Evolutionary conservation across 2,797 vertebrate genomes (phyloP).

Genomic region (Sebastes oblongus): DNA sequence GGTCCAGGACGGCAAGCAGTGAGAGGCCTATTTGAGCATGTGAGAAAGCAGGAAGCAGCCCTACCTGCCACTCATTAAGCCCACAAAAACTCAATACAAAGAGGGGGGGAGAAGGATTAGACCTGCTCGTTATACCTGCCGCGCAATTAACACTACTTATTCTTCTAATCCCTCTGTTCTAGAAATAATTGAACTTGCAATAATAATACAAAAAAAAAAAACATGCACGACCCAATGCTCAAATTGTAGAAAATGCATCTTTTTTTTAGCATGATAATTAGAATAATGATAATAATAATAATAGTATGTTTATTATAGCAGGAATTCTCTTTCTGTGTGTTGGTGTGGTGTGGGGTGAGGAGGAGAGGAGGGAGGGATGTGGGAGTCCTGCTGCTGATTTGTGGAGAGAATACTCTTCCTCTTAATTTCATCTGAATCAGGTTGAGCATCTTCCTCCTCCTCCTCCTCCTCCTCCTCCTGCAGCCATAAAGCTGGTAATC

Average conservation of each 20-base stretch:
- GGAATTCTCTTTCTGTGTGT: neutral
- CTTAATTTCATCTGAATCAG: slow-evolving; percentile 53
- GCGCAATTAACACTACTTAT: slow-evolving; percentile 87
- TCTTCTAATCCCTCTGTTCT: slow-evolving; percentile 81
- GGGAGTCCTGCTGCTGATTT: slow-evolving; percentile 30
- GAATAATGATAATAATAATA: slow-evolving; percentile 18
- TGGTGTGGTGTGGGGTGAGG: neutral
- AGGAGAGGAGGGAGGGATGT: neutral
- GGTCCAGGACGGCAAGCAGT: slow-evolving; percentile 82
- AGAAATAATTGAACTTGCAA: slow-evolving; percentile 78
- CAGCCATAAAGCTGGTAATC: slow-evolving; percentile 47
- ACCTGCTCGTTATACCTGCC: slow-evolving; percentile 88
- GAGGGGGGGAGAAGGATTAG: slow-evolving; percentile 82
- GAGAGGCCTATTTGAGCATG: slow-evolving; percentile 85
- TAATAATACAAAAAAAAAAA: slow-evolving; percentile 40
- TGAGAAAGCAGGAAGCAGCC: slow-evolving; percentile 87
- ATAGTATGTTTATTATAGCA: slow-evolving; percentile 16
- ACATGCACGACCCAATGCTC: neutral
- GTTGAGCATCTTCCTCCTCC: slow-evolving; percentile 41
- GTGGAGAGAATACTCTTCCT: slow-evolving; percentile 35
- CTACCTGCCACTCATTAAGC: slow-evolving; percentile 89
- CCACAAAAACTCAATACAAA: slow-evolving; percentile 86
- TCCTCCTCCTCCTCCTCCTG: neutral
- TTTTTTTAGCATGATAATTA: slow-evolving; percentile 27
- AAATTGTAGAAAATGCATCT: slow-evolving; percentile 20